Evolutionary conservation across 2,113 vertebrate genomes (phyloP).

Genomic region (Delphinapterus leucas): DNA sequence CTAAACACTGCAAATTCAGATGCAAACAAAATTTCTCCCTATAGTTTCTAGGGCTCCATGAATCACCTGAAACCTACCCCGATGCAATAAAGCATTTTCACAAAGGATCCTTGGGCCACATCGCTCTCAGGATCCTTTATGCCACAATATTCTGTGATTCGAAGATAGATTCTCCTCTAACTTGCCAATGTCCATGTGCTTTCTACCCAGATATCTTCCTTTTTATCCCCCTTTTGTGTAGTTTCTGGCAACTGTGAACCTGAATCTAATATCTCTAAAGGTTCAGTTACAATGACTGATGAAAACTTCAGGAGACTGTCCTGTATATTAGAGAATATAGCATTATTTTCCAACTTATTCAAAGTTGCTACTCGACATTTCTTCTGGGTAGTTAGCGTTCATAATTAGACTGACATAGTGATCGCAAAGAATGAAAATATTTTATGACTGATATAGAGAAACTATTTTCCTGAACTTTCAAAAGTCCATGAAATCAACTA

Average conservation of each 20-base stretch:
- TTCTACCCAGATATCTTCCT: background rate
- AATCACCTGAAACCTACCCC: background rate
- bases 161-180: background rate
- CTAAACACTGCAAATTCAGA: background rate
- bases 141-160: background rate
- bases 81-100: background rate
- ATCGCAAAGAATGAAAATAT: constrained; percentile 13
- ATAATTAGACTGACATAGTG: background rate
- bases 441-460: background rate
- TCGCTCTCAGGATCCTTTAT: background rate
- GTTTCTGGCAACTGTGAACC: background rate
- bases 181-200: background rate
- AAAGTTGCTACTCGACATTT: background rate
- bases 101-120: background rate
- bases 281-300: background rate
- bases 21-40: background rate
- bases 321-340: background rate
- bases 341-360: background rate
- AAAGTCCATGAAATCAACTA: background rate
- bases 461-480: constrained; percentile 23
- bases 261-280: background rate
- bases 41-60: background rate
- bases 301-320: background rate
- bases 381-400: background rate
- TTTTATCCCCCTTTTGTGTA: background rate